A percentile compares a stretch with the other conserved stretches of the same genome.
These are phyloP conservation scores for Gymnoscelis rufifasciata DNA, from an alignment of 2,888 invertebrate species.

Conservation along the genomic window DNA sequence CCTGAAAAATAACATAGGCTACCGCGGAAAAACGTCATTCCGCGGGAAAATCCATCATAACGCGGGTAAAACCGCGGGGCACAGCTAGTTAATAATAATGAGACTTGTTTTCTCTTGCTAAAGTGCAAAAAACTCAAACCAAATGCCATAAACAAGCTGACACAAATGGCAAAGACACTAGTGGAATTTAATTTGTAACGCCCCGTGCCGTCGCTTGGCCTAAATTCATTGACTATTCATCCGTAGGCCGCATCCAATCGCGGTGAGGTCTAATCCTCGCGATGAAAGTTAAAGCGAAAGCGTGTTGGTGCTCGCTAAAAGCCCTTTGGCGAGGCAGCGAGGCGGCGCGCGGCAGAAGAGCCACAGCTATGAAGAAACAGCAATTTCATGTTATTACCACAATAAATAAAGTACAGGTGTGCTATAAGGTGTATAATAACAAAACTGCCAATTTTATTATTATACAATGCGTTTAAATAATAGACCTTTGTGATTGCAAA, in stretches of 20 bases:
- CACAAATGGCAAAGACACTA: slow-evolving; percentile 18
- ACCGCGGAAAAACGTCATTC: too few relatives aligned
- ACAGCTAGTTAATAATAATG: too few relatives aligned
- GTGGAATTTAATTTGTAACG: slow-evolving; percentile 35
- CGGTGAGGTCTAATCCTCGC: slow-evolving; percentile 54
- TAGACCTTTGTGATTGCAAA: slow-evolving; percentile 13
- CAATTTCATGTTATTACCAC: slow-evolving; percentile 20
- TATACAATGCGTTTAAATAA: slow-evolving; percentile 11
- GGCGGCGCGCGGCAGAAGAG: slow-evolving; percentile 29
- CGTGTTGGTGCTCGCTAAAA: slow-evolving; percentile 63
- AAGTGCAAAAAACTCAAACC: slow-evolving; percentile 9
- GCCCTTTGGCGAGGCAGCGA: slow-evolving; percentile 58
- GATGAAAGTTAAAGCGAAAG: slow-evolving; percentile 65
- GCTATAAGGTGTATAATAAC: slow-evolving; percentile 22
- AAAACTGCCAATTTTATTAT: slow-evolving; percentile 29
- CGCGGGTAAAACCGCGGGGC: too few relatives aligned
- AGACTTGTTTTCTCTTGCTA: too few relatives aligned
- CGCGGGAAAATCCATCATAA: too few relatives aligned
- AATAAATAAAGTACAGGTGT: slow-evolving; percentile 25
- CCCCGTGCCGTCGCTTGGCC: slow-evolving; percentile 41
- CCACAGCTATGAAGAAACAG: slow-evolving; percentile 21
- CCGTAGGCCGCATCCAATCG: slow-evolving; percentile 57
- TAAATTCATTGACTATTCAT: slow-evolving; percentile 67
- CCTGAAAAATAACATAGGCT: too few relatives aligned
- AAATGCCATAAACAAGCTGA: slow-evolving; percentile 13